Evolutionary conservation across 2,797 vertebrate species (phyloP).

Genomic region (Phalloptychus januarius): DNA sequence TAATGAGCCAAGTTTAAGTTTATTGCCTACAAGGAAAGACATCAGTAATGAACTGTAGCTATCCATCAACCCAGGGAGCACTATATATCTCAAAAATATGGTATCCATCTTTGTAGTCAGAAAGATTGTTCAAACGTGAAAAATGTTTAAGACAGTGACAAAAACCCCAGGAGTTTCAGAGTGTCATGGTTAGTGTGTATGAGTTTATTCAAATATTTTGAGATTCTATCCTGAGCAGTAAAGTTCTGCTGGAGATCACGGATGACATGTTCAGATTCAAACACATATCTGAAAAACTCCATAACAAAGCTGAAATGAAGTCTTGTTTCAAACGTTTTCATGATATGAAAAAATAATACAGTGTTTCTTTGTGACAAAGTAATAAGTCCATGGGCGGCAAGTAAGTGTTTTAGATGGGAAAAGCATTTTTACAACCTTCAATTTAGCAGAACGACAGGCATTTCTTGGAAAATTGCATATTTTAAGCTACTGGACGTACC

Average conservation of each 20-base stretch:
- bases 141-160: neutral
- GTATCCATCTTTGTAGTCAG: neutral
- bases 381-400: neutral
- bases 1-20: neutral
- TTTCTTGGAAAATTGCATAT: slow-evolving; percentile 35
- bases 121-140: neutral
- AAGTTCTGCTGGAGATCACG: neutral
- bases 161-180: neutral
- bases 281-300: neutral
- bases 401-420: neutral
- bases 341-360: neutral
- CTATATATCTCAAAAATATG: neutral
- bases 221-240: neutral
- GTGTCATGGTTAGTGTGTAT: neutral
- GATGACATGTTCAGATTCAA: neutral
- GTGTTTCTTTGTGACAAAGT: neutral
- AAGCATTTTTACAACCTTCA: neutral
- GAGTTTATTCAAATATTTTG: neutral
- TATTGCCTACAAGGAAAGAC: neutral
- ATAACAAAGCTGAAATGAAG: neutral
- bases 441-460: neutral
- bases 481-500: slow-evolving; percentile 18
- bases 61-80: neutral
- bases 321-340: neutral
- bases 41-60: neutral